Evolutionary conservation across 1,140 invertebrate species (phyloP), one percentile per base, ranked within the genome.

Genomic region (Caerostris darwini): DNA sequence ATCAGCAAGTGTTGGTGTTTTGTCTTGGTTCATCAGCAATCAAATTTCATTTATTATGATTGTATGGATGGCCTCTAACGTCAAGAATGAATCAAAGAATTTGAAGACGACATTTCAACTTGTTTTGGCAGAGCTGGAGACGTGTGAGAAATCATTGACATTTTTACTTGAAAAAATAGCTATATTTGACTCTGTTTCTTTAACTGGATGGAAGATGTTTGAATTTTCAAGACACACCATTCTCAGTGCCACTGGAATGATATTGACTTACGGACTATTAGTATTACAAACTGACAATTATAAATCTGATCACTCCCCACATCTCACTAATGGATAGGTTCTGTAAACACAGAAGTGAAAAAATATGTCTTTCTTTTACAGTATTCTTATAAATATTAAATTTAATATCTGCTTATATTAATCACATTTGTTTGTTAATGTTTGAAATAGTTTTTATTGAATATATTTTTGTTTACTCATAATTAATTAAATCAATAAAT

Each of bases 181-280:
- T 3, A n/a, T 58, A 8, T 71, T 93, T n/a, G 71, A 93, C 59
- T 14, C 14, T 50, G 67, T 93, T 34, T 61, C 17, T 5, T 54
- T 93, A 17, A 93, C 92, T 8, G 92, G 82, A 34, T 93, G 92
- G 92, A 12, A 93, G 58, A 93, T 93, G 82, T 93, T 93, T 64
- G 19, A n/a, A 58, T 93, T 93, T 54, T 71, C 61, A 4, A 53
- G 54, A 14, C 53, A 64, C 10, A 69, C 87, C 50, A 93, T 93
- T 12, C 64, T 93, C 12, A 56, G 5, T 50, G 64, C 64, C 12
- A n/a, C n/a, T 19, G 83, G 82, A 1, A 56, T 58, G 12, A 93
- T 93, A 71, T 87, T 93, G 14, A 93, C 92, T 34, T 93, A 93
- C n/a, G 92, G 92, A 67, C 50, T 93, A 2, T 64, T 93, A 8